These are phyloP conservation scores for Andrena dorsata DNA, from an alignment of 2,888 invertebrate genomes.

Conservation along the genomic window DNA sequence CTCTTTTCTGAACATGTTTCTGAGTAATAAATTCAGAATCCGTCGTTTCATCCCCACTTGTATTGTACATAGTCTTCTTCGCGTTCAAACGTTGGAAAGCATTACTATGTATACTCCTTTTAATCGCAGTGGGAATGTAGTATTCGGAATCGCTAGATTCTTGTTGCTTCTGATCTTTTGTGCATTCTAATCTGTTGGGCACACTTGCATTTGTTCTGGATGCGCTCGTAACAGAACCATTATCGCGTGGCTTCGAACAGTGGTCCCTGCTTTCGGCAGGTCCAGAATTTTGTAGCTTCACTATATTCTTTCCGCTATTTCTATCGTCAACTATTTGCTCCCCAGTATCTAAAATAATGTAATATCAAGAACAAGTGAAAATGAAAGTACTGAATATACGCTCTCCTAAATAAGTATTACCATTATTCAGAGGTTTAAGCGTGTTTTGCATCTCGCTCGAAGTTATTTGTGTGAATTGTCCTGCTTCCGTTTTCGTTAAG, in stretches of 20 bases:
- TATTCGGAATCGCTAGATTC: slow-evolving; percentile 55
- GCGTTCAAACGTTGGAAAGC: slow-evolving; percentile 7
- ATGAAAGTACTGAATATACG: not conserved
- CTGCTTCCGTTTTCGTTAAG: slow-evolving; percentile 8
- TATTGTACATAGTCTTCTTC: slow-evolving; percentile 17
- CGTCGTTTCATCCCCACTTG: slow-evolving; percentile 48
- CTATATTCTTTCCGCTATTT: not conserved
- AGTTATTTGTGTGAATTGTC: not conserved
- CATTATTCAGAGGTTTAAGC: not conserved
- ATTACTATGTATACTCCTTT: slow-evolving; percentile 20
- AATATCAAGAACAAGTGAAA: not conserved
- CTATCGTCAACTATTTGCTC: not conserved
- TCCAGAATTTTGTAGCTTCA: not conserved
- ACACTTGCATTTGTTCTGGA: not conserved
- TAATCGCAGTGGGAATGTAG: slow-evolving; percentile 39
- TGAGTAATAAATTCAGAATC: slow-evolving; percentile 38
- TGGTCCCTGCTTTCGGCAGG: slow-evolving; percentile 1
- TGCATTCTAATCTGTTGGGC: slow-evolving; percentile 5
- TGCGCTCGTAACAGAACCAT: not conserved
- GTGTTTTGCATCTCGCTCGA: not conserved
- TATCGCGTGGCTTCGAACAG: not conserved
- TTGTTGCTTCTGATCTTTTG: slow-evolving; percentile 8
- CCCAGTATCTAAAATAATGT: slow-evolving; percentile 8
- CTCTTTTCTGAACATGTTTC: not conserved
- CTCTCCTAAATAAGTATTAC: slow-evolving; percentile 16